These are phyloP conservation scores for Aleadryas rufinucha DNA, from an alignment of 2,113 vertebrate species.

Conservation along the genomic window DNA sequence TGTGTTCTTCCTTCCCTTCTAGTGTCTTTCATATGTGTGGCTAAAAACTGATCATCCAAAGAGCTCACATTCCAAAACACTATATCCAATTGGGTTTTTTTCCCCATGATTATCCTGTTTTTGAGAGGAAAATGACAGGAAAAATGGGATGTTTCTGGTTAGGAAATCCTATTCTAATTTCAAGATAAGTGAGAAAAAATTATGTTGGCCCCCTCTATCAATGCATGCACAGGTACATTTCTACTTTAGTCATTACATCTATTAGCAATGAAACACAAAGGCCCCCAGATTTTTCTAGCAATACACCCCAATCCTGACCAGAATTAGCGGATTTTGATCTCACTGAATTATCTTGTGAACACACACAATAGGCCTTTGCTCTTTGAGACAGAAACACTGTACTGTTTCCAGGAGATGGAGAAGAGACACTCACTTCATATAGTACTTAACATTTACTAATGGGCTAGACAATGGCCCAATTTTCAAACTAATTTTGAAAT, in stretches of 20 bases:
- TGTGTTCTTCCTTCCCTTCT: not conserved
- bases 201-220: not conserved
- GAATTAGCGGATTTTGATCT: not conserved
- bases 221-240: not conserved
- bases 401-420: not conserved
- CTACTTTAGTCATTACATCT: not conserved
- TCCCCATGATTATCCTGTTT: not conserved
- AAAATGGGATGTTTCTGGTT: not conserved
- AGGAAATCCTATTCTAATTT: not conserved
- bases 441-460: not conserved
- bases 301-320: not conserved
- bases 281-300: not conserved
- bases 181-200: not conserved
- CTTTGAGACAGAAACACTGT: not conserved
- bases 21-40: not conserved
- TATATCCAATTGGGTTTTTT: not conserved
- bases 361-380: rapidly evolving
- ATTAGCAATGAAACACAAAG: not conserved
- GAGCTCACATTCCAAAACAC: not conserved
- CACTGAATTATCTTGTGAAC: not conserved
- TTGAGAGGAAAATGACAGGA: not conserved
- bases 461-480: not conserved
- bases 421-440: not conserved
- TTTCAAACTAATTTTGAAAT: not conserved
- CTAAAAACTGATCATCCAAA: not conserved